A percentile compares a stretch with the other conserved stretches of the same genome.
phyloP scores from a whole-genome alignment of 2,797 vertebrate genomes.

The Chaunax sp. region DNA sequence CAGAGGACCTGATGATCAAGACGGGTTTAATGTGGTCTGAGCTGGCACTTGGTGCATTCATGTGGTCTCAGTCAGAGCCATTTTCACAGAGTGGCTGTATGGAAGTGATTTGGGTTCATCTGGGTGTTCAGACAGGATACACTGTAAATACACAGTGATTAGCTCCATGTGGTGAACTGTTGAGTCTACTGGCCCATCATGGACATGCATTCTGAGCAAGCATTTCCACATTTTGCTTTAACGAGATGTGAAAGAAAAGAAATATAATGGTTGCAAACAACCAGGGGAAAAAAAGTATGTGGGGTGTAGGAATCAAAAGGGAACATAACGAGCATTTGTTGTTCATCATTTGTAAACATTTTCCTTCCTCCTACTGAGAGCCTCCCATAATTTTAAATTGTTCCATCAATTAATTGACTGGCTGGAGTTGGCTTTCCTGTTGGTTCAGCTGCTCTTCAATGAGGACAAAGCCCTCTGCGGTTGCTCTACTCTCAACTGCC shows the following conservation, averaged over 20 bases:
- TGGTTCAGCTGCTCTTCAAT: slow-evolving; percentile 80
- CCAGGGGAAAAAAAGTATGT: background rate
- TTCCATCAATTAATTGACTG: slow-evolving; percentile 78
- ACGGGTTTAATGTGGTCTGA: slow-evolving; percentile 71
- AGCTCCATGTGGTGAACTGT: slow-evolving; percentile 71
- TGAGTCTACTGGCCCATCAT: slow-evolving; percentile 50
- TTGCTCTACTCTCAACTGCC: slow-evolving; percentile 57
- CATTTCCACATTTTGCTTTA: slow-evolving; percentile 62
- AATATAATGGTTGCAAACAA: slow-evolving; percentile 27
- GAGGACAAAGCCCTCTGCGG: slow-evolving; percentile 68
- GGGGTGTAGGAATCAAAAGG: background rate
- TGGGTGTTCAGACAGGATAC: slow-evolving; percentile 79
- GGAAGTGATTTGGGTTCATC: slow-evolving; percentile 80
- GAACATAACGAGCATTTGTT: slow-evolving; percentile 57
- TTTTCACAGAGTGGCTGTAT: slow-evolving; percentile 65
- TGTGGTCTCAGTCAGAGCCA: slow-evolving; percentile 65
- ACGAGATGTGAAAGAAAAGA: slow-evolving; percentile 65
- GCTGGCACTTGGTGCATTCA: slow-evolving; percentile 54
- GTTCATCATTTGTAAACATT: slow-evolving; percentile 72
- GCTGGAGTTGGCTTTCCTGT: slow-evolving; percentile 74
- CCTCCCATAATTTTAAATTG: slow-evolving; percentile 72
- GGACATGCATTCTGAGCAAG: slow-evolving; percentile 55
- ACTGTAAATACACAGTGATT: slow-evolving; percentile 76
- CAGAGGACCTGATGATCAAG: slow-evolving; percentile 67
- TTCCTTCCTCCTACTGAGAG: slow-evolving; percentile 63